Evolutionary conservation across 2,888 invertebrate species (phyloP).

Genomic region (Ypsolopha scabrella): DNA sequence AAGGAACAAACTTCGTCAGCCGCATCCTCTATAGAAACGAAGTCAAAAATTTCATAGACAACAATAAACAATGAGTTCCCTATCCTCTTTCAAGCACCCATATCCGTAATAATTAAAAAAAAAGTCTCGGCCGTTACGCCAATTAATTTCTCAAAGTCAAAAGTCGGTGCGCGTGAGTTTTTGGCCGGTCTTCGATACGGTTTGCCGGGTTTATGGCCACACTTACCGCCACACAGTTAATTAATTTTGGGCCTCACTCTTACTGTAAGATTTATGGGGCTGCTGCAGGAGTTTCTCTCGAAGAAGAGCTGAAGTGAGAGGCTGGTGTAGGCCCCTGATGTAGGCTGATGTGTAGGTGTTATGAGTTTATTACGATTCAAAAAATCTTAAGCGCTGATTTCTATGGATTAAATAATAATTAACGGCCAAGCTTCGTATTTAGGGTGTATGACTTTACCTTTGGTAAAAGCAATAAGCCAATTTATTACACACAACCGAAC

Average conservation of each 20-base stretch:
- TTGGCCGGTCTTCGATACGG: slow-evolving; percentile 33
- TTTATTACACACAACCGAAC: too few relatives aligned
- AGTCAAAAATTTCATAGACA: too few relatives aligned
- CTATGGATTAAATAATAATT: background rate
- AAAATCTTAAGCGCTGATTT: background rate
- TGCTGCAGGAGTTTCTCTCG: background rate
- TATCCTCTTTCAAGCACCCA: background rate
- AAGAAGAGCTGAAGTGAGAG: too few relatives aligned
- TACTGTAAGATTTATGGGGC: slow-evolving; percentile 27
- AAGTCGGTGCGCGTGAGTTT: slow-evolving; percentile 20
- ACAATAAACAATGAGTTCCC: too few relatives aligned
- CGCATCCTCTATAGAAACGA: too few relatives aligned
- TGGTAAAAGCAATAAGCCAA: too few relatives aligned
- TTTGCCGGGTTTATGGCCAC: slow-evolving; percentile 40
- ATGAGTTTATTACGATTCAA: too few relatives aligned
- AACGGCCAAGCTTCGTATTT: background rate
- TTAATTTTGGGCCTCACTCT: slow-evolving; percentile 42
- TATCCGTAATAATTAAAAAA: slow-evolving; percentile 1
- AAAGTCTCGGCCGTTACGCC: slow-evolving; percentile 46
- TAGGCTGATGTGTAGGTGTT: background rate
- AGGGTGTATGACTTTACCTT: too few relatives aligned
- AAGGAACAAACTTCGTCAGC: too few relatives aligned
- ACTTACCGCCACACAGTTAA: slow-evolving; percentile 29
- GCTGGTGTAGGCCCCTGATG: background rate
- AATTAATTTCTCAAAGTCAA: slow-evolving; percentile 65